Base-by-base conservation (phyloP, 2,113 vertebrate genomes). In the Motacilla alba region DNA sequence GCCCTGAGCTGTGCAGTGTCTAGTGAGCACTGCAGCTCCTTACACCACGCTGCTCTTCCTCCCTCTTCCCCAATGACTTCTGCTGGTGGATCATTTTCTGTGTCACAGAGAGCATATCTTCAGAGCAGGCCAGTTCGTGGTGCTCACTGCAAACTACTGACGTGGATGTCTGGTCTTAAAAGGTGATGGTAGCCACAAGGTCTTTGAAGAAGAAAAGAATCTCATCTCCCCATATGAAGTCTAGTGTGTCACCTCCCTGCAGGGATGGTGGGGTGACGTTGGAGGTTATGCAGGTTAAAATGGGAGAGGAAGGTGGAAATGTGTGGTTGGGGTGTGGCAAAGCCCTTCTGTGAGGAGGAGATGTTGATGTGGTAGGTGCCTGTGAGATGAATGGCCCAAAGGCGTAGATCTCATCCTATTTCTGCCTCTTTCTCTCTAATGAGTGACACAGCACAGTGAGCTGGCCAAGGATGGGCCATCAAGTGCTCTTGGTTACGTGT, bases 61-160 rank as follows among this genome's bases (percentile, higher is more conserved):
- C 23, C 26, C 0, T 63, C n/a, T 74, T 67, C 53, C 23, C 80
- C 67, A 43, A 0, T 39, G 55, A 30, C 55, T 90, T 77, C 49
- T 85, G 11, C 35, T 53, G 41, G 18, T n/a, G 35, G 23, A 28
- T 80, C 27, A 23, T 90, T 77, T 78, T 75, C 56, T 63, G 0
- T 4, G 1, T 66, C 46, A 47, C 37, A 60, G 53, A n/a, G 24
- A 31, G 8, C 0, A 0, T 16, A 6, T 87, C 35, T 90, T 85
- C 39, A 69, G 63, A 85, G 37, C 66, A 75, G 28, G 69, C 23
- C 27, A 16, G 53, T 91, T 83, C 58, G 39, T 50, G n/a, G 28
- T 59, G 74, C 50, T 87, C 6, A 24, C 8, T 44, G 37, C 37
- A 53, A 64, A 53, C n/a, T 43, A 31, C 26, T 62, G 43, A 33